Conservation (phyloP, 2,113 vertebrate genomes). For the Murina feae region DNA sequence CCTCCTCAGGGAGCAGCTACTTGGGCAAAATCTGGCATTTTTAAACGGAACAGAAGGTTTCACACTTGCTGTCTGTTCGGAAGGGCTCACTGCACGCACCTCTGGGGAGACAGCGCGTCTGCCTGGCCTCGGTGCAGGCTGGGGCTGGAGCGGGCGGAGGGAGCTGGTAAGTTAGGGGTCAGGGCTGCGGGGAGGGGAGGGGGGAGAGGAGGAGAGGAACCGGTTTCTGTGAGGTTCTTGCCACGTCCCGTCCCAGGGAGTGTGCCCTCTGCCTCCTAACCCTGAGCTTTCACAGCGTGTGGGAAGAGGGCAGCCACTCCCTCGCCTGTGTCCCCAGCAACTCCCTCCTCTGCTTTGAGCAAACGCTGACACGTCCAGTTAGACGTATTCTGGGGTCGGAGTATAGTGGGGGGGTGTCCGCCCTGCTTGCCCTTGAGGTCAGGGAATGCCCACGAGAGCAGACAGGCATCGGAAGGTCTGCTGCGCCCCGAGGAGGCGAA, state of each 20-base stretch:
- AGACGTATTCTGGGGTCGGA: neutral
- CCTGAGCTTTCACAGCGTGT: accelerated
- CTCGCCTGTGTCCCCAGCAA: neutral
- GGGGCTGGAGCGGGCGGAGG: neutral
- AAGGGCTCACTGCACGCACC: neutral
- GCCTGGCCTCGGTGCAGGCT: neutral
- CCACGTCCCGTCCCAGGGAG: neutral
- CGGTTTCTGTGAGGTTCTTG: accelerated
- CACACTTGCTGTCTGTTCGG: neutral
- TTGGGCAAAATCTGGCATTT: neutral
- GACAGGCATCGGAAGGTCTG: too few relatives aligned
- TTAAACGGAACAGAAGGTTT: too few relatives aligned
- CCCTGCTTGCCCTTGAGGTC: neutral
- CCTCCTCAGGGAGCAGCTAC: neutral
- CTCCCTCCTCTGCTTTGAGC: neutral
- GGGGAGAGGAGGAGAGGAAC: too few relatives aligned
- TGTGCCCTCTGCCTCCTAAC: neutral
- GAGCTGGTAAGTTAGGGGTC: too few relatives aligned
- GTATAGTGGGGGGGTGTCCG: neutral
- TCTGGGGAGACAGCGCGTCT: neutral
- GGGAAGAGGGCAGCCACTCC: neutral
- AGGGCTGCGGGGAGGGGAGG: neutral
- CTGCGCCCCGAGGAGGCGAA: too few relatives aligned
- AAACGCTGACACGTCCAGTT: neutral
- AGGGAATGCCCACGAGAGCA: neutral